Conservation (phyloP, 2,888 invertebrate species). For the Hydropsyche betteni region DNA sequence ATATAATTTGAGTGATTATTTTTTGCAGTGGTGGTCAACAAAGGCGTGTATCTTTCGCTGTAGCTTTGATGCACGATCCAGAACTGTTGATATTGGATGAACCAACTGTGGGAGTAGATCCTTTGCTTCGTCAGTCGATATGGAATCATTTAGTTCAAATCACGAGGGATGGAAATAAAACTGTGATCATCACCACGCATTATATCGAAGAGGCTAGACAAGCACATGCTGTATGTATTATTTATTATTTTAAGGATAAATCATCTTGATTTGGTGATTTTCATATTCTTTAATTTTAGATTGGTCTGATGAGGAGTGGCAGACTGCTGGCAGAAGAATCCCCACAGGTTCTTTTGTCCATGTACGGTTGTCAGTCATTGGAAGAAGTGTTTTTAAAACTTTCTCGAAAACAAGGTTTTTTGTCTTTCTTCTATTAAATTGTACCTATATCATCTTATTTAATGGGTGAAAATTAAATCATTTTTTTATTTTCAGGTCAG, state of each 20-base stretch:
- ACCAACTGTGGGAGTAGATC: slow-evolving; percentile 93
- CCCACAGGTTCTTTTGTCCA: slow-evolving; percentile 82
- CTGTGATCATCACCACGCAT: slow-evolving; percentile 84
- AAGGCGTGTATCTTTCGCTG: slow-evolving; percentile 89
- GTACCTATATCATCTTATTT: slow-evolving; percentile 46
- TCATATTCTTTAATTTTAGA: slow-evolving; percentile 66
- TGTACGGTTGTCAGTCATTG: slow-evolving; percentile 83
- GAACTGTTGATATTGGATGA: slow-evolving; percentile 91
- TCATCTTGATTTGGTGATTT: not conserved
- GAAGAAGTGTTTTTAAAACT: slow-evolving; percentile 94
- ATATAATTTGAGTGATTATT: not conserved
- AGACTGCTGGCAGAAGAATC: slow-evolving; percentile 90
- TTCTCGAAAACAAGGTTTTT: slow-evolving; percentile 75
- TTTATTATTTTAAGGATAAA: not conserved
- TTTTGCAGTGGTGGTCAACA: slow-evolving; percentile 85
- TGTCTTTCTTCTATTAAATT: not conserved
- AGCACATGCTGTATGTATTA: slow-evolving; percentile 79
- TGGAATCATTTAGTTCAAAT: slow-evolving; percentile 94
- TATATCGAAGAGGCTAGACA: slow-evolving; percentile 94
- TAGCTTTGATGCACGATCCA: slow-evolving; percentile 92
- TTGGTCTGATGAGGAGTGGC: slow-evolving; percentile 94
- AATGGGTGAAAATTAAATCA: slow-evolving; percentile 49
- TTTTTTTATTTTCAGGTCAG: slow-evolving; percentile 62
- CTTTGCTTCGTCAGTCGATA: slow-evolving; percentile 87
- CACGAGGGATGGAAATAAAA: slow-evolving; percentile 88